Conservation (phyloP, 2,888 invertebrate genomes). For the Acleris sparsana region DNA sequence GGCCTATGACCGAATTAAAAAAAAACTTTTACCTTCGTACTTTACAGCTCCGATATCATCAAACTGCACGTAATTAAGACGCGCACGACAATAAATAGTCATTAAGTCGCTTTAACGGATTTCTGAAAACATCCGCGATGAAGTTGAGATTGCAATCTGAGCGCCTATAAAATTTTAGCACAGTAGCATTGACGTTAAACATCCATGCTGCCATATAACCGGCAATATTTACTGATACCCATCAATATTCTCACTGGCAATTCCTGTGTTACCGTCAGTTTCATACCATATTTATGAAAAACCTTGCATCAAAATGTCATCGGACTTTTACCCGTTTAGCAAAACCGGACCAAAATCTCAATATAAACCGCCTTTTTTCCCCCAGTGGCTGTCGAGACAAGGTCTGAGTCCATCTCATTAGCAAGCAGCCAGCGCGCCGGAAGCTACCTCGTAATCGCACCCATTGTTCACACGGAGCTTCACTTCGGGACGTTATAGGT, state of each 20-base stretch:
- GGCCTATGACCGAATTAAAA: constrained; percentile 19
- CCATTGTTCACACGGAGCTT: constrained; percentile 38
- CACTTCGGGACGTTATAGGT: constrained; percentile 5
- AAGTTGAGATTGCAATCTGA: constrained; percentile 16
- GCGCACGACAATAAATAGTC: constrained; percentile 7
- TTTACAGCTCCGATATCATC: constrained; percentile 21
- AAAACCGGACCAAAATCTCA: constrained; percentile 23
- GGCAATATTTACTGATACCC: neutral
- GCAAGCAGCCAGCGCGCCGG: constrained; percentile 33
- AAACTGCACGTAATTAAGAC: constrained; percentile 29
- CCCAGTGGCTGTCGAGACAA: constrained; percentile 12
- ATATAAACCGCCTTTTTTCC: constrained; percentile 21
- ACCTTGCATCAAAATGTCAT: constrained; percentile 8
- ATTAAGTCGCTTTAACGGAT: constrained; percentile 10
- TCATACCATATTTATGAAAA: constrained; percentile 3
- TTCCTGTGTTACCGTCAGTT: neutral
- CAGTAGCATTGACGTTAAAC: neutral
- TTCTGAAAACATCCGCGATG: neutral
- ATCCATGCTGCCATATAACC: neutral
- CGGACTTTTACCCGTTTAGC: constrained; percentile 10
- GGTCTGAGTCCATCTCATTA: constrained; percentile 35
- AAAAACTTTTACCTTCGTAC: constrained; percentile 15
- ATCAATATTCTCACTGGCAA: neutral
- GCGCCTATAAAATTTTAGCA: constrained; percentile 16
- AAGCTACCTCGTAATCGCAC: constrained; percentile 38